phyloP scores from a whole-genome alignment of 2,888 invertebrate genomes.

The Xanthostigma xanthostigma region DNA sequence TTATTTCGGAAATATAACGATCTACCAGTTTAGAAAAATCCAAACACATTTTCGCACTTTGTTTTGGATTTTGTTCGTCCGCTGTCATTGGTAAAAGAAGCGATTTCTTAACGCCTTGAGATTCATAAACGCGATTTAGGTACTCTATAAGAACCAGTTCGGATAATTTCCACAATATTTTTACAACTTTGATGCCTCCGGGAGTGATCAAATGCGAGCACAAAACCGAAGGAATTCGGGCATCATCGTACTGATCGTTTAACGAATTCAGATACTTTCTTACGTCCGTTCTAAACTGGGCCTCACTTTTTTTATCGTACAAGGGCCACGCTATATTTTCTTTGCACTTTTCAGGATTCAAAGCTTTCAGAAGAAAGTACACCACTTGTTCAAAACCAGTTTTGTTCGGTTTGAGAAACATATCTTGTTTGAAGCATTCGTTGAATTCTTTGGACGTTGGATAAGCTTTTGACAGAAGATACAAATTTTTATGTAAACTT shows the following conservation, averaged over 20 bases:
- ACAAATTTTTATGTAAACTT: constrained; percentile 20
- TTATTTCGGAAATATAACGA: no score
- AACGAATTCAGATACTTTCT: constrained; percentile 21
- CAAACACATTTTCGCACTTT: no score
- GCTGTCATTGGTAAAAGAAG: neutral
- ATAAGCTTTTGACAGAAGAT: constrained; percentile 18
- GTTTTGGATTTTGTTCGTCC: no score
- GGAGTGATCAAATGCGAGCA: constrained; percentile 25
- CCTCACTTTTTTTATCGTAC: constrained; percentile 20
- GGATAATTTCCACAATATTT: constrained; percentile 24
- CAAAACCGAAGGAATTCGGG: constrained; percentile 21
- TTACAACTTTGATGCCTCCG: constrained; percentile 22
- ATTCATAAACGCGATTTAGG: constrained; percentile 11
- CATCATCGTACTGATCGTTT: constrained; percentile 19
- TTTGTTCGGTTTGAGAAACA: constrained; percentile 27
- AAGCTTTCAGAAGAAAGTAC: constrained; percentile 22
- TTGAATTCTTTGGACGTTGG: constrained; percentile 20
- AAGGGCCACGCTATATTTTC: constrained; percentile 22
- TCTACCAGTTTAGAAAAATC: no score
- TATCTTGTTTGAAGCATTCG: constrained; percentile 21
- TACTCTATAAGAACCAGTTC: constrained; percentile 21
- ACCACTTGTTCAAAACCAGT: constrained; percentile 23
- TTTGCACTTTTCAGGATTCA: constrained; percentile 20
- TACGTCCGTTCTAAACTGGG: constrained; percentile 22
- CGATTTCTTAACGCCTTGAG: neutral